These are phyloP conservation scores for Tinamus guttatus DNA, from an alignment of 2,113 vertebrate species.

Conservation along the genomic window DNA sequence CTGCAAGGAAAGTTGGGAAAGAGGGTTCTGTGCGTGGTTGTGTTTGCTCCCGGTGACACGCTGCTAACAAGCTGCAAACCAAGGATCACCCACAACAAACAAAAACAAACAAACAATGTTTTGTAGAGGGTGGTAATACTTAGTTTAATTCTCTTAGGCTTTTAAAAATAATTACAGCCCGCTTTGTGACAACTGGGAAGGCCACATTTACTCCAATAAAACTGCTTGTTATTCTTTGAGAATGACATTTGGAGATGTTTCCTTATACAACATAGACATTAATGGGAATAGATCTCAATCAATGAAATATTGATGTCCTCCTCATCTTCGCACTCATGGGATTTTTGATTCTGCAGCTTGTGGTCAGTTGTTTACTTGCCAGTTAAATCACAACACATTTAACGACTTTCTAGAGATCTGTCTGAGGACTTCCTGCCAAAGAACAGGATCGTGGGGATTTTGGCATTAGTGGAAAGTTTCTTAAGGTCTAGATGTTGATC, in stretches of 20 bases:
- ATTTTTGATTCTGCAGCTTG: not conserved
- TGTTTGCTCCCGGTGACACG: conserved; percentile 53
- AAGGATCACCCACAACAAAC: conserved; percentile 49
- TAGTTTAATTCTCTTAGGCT: conserved; percentile 42
- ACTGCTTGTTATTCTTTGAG: conserved; percentile 44
- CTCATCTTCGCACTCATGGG: not conserved
- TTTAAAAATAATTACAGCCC: conserved; percentile 72
- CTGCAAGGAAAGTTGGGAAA: conserved; percentile 27
- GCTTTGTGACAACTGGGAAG: conserved; percentile 20
- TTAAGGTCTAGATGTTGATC: conserved; percentile 31
- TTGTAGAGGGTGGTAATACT: conserved; percentile 23
- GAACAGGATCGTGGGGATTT: conserved; percentile 50
- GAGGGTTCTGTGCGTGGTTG: conserved; percentile 25
- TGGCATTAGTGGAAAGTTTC: conserved; percentile 40
- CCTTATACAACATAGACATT: conserved; percentile 17
- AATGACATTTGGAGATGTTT: conserved; percentile 63
- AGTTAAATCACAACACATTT: not conserved
- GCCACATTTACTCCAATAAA: conserved; percentile 14
- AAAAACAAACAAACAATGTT: conserved; percentile 40
- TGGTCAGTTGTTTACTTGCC: not conserved
- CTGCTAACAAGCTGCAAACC: conserved; percentile 58
- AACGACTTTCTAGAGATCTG: conserved; percentile 18
- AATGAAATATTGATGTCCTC: conserved; percentile 59
- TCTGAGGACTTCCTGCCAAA: not conserved
- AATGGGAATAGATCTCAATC: conserved; percentile 33